phyloP scores from a whole-genome alignment of 2,888 invertebrate species.

The Hydraecia micacea region DNA sequence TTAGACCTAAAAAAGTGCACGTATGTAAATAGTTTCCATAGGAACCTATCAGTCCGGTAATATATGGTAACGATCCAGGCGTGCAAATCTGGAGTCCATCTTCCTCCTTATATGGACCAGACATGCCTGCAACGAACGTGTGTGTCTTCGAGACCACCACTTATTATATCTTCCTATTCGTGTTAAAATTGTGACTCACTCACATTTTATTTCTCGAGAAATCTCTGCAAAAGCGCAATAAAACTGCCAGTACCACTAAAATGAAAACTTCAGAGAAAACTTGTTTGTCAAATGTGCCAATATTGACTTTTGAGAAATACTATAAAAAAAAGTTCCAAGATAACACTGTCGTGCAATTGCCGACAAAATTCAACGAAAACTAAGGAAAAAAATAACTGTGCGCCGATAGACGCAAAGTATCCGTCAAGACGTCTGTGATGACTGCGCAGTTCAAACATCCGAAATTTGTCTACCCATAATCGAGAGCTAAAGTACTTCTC shows the following conservation, averaged over 20 bases:
- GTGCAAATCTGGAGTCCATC: conserved; percentile 74
- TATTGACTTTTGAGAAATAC: conserved; percentile 9
- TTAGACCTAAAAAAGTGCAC: conserved; percentile 26
- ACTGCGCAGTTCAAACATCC: conserved; percentile 70
- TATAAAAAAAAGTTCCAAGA: conserved; percentile 46
- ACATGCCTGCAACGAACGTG: conserved; percentile 57
- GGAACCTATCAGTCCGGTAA: conserved; percentile 62
- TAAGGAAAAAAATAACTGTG: conserved; percentile 64
- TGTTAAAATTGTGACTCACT: conserved; percentile 59
- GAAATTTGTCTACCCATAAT: conserved; percentile 70
- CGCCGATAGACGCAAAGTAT: conserved; percentile 54
- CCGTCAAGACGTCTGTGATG: conserved; percentile 74
- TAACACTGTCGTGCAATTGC: conserved; percentile 58
- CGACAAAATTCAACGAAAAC: conserved; percentile 57
- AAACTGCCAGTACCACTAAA: conserved; percentile 26
- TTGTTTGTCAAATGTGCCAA: conserved; percentile 15
- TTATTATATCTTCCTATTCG: conserved; percentile 53
- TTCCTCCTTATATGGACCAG: conserved; percentile 67
- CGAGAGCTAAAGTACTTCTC: conserved; percentile 48
- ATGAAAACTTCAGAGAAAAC: conserved; percentile 27
- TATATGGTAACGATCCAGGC: conserved; percentile 70
- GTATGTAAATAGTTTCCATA: conserved; percentile 48
- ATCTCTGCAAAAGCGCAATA: conserved; percentile 24
- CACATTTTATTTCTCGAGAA: conserved; percentile 23
- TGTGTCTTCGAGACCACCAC: conserved; percentile 40